These are phyloP conservation scores for Kryptopterus vitreolus DNA, from an alignment of 2,797 vertebrate species.

Conservation along the genomic window DNA sequence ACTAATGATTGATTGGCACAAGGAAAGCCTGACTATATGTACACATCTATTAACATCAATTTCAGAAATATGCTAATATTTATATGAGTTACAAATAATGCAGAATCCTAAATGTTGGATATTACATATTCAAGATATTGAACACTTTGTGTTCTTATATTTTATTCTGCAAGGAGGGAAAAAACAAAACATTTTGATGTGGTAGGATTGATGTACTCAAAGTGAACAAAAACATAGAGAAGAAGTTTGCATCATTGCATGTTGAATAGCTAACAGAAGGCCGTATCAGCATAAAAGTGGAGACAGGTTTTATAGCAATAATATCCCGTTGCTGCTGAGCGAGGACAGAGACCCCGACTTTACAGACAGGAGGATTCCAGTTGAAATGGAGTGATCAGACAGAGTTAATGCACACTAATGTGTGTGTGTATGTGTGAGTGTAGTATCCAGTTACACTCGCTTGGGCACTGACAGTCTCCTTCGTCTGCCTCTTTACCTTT, in stretches of 20 bases:
- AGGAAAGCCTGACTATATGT: neutral
- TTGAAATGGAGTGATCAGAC: conserved; percentile 21
- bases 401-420: conserved; percentile 32
- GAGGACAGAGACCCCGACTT: conserved; percentile 19
- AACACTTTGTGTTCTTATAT: no score
- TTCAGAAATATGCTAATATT: no score
- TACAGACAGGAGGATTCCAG: neutral
- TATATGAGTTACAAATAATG: no score
- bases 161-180: no score
- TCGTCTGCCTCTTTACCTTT: conserved; percentile 29
- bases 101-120: no score
- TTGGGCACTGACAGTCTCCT: conserved; percentile 12
- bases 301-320: neutral
- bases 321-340: neutral
- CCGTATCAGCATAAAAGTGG: neutral
- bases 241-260: no score
- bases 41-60: no score
- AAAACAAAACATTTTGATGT: neutral
- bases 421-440: conserved; percentile 8
- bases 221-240: neutral
- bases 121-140: no score
- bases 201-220: neutral
- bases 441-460: conserved; percentile 22
- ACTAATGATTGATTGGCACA: neutral
- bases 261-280: neutral